Evolutionary conservation across 1,140 invertebrate species (phyloP).

Genomic region (Onthophagus taurus): DNA sequence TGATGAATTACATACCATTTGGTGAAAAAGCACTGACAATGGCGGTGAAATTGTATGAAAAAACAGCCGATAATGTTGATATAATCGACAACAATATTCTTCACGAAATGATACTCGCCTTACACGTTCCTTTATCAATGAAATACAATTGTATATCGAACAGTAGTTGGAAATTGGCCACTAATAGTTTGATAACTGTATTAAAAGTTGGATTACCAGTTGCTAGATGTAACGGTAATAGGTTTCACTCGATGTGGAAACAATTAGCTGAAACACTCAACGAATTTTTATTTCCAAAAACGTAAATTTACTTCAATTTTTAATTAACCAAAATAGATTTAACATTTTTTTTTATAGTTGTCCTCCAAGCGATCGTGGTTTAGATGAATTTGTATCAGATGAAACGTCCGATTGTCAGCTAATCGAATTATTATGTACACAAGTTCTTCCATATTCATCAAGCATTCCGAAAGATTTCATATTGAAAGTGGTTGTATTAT

Average conservation of each 20-base stretch:
- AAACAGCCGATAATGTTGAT: constrained; percentile 61
- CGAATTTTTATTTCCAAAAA: constrained; percentile 81
- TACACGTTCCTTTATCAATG: constrained; percentile 65
- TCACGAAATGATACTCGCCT: constrained; percentile 65
- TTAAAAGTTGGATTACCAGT: constrained; percentile 78
- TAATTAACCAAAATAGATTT: neutral
- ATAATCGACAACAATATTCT: constrained; percentile 69
- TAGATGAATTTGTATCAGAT: constrained; percentile 74
- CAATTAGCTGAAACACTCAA: constrained; percentile 78
- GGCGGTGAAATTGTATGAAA: constrained; percentile 73
- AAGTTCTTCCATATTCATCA: constrained; percentile 74
- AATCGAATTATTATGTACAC: constrained; percentile 73
- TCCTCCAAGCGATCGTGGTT: constrained; percentile 53
- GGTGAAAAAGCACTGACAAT: constrained; percentile 76
- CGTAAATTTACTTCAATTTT: constrained; percentile 38
- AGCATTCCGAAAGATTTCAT: constrained; percentile 79
- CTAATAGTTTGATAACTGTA: constrained; percentile 69
- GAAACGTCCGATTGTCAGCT: constrained; percentile 81
- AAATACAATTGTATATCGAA: constrained; percentile 77
- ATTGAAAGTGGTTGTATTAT: constrained; percentile 74
- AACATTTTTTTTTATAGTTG: constrained; percentile 32
- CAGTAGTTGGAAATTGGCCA: constrained; percentile 78
- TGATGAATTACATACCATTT: constrained; percentile 81
- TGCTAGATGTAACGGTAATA: constrained; percentile 64
- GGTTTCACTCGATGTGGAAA: constrained; percentile 70